Evolutionary conservation across 2,113 vertebrate species (phyloP), one percentile per base, ranked within the genome.

Genomic region (Tautogolabrus adspersus): DNA sequence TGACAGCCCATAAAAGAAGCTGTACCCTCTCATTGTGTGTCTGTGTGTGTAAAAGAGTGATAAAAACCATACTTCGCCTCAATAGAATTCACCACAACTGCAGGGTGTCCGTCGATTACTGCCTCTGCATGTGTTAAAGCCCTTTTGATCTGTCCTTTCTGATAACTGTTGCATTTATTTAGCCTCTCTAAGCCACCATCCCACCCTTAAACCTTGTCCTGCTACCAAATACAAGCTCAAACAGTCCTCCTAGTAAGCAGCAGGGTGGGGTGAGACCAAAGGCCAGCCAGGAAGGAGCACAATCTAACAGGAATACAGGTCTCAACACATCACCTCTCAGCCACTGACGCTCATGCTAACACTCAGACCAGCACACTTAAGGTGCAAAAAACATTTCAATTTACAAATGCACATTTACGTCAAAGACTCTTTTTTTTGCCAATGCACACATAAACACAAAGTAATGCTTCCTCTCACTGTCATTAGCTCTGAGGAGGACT

Each of bases 1-100:
- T 89, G 91, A 91, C 90, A 87, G 88, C 54, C 83, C 87, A 75
- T 92, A 84, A 91, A 89, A 85, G 30, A 86, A 78, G 66, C 82
- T 71, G 86, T 86, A 87, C 78, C 87, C 81, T 90, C 87, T 90
- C 85, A 89, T 87, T 80, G 85, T 84, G 80, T 72, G 82, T 81
- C 67, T 84, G 42, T 72, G 58, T 68, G 86, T 84, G 72, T 75
- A 75, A 88, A 85, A 79, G 66, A 70, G 79, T 49, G 71, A 77
- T 82, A 83, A 90, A 88, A 90, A 75, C 75, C 62, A 67, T 82
- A 66, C 76, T 73, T 64, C 38, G 66, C 77, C 82, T 87, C 74
- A 67, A n/a, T 73, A 84, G 82, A 85, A 89, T 88, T 91, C 69
- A 84, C 68, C 75, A 73, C 66, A 89, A 87, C 74, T 65, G 76